Evolutionary conservation across 2,113 vertebrate genomes (phyloP).

Genomic region (Sorex fumeus): DNA sequence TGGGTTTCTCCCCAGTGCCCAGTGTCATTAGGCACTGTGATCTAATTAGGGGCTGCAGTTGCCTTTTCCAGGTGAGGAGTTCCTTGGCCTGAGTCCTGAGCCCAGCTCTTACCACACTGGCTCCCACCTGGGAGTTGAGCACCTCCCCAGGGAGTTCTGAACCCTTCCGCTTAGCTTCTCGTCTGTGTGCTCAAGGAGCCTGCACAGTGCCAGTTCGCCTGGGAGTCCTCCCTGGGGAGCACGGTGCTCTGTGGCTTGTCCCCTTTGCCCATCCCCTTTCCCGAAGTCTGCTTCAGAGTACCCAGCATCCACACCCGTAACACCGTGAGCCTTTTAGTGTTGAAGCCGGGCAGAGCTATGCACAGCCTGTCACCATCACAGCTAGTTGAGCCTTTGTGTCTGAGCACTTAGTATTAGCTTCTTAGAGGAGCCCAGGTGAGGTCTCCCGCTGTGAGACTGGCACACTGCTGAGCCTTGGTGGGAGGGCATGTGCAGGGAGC

Average conservation of each 20-base stretch:
- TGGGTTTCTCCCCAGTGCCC: not conserved
- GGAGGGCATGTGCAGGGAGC: not conserved
- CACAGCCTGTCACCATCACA: no score
- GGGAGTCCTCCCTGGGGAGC: not conserved
- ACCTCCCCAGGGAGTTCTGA: not conserved
- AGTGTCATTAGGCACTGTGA: not conserved
- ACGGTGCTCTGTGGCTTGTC: no score
- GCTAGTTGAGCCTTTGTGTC: no score
- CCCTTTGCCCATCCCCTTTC: not conserved
- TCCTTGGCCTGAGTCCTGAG: not conserved
- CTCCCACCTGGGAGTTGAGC: not conserved
- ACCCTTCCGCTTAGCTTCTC: not conserved
- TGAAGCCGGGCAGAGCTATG: no score
- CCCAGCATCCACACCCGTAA: not conserved
- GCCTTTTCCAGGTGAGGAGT: not conserved
- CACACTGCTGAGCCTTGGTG: no score
- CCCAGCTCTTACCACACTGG: not conserved
- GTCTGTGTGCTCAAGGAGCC: not conserved
- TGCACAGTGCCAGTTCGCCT: not conserved
- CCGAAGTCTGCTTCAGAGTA: not conserved
- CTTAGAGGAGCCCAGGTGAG: not conserved
- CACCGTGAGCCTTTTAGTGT: no score
- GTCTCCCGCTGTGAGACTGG: not conserved
- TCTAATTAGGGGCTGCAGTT: slow-evolving; percentile 42
- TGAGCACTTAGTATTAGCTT: not conserved